Conservation (phyloP, 1,140 invertebrate genomes). For the Drosophila arizonae region DNA sequence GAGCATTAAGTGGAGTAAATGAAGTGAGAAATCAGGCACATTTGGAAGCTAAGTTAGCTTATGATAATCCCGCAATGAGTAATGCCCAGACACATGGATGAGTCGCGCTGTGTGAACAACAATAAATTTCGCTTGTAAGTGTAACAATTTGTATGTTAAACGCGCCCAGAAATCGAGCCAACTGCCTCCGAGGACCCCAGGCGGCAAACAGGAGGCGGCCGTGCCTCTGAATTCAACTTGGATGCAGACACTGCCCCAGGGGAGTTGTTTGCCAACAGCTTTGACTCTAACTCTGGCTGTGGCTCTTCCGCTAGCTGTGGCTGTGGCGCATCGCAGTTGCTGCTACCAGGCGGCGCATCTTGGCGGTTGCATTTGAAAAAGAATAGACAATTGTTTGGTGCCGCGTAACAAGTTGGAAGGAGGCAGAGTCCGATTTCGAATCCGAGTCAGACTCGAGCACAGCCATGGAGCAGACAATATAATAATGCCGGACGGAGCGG, state of each 20-base stretch:
- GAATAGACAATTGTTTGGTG: slow-evolving; percentile 78
- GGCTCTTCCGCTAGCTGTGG: slow-evolving; percentile 2
- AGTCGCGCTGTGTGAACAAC: slow-evolving; percentile 48
- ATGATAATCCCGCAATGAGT: slow-evolving; percentile 51
- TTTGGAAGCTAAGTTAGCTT: slow-evolving; percentile 31
- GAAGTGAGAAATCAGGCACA: slow-evolving; percentile 42
- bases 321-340: slow-evolving; percentile 37
- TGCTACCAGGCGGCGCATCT: slow-evolving; percentile 42
- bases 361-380: slow-evolving; percentile 55
- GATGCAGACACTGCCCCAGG: slow-evolving; percentile 22
- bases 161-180: slow-evolving; percentile 54
- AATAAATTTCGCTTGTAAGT: slow-evolving; percentile 82
- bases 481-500: slow-evolving; percentile 64
- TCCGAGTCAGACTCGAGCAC: slow-evolving; percentile 5
- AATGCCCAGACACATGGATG: slow-evolving; percentile 46
- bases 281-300: not conserved
- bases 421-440: slow-evolving; percentile 6
- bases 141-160: slow-evolving; percentile 83
- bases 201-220: slow-evolving; percentile 24
- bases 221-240: slow-evolving; percentile 8
- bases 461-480: slow-evolving; percentile 61
- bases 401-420: slow-evolving; percentile 77
- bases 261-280: slow-evolving; percentile 35
- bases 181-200: slow-evolving; percentile 25
- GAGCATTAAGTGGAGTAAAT: slow-evolving; percentile 31